A percentile compares a stretch with the other conserved stretches of the same genome.
Evolutionary conservation across 2,113 vertebrate species (phyloP).

Genomic region (Bubo bubo): DNA sequence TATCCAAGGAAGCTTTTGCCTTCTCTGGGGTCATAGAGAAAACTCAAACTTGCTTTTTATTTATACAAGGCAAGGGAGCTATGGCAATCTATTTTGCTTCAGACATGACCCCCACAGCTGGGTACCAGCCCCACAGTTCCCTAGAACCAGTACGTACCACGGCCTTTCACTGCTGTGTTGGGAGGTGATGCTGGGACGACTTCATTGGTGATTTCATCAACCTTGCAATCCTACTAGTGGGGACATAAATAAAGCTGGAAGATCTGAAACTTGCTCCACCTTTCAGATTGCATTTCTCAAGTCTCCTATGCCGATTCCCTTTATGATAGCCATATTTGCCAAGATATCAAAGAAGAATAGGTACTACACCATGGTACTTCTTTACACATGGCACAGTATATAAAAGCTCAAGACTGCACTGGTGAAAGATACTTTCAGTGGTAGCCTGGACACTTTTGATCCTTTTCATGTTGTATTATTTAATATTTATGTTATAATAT

Average conservation of each 20-base stretch:
- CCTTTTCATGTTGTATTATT: not conserved
- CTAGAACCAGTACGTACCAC: not conserved
- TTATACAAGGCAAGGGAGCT: not conserved
- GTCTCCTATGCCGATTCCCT: not conserved
- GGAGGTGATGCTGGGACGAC: not conserved
- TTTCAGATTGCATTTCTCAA: not conserved
- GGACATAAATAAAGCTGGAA: not conserved
- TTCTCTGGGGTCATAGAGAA: not conserved
- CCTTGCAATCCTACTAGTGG: not conserved
- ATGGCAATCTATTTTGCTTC: not conserved
- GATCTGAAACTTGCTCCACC: not conserved
- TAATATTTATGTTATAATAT: not conserved
- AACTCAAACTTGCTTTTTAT: not conserved
- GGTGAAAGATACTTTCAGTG: not conserved
- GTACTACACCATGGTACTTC: not conserved
- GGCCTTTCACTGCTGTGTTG: not conserved
- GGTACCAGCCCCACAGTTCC: not conserved
- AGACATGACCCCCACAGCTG: not conserved
- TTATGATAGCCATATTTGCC: not conserved
- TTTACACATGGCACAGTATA: not conserved
- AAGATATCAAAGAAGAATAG: not conserved
- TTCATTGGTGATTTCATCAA: rapidly evolving
- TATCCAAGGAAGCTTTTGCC: not conserved
- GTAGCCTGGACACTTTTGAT: not conserved
- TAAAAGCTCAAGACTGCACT: not conserved